Base-by-base conservation (phyloP, 2,797 vertebrate species). In the Ataeniobius toweri region DNA sequence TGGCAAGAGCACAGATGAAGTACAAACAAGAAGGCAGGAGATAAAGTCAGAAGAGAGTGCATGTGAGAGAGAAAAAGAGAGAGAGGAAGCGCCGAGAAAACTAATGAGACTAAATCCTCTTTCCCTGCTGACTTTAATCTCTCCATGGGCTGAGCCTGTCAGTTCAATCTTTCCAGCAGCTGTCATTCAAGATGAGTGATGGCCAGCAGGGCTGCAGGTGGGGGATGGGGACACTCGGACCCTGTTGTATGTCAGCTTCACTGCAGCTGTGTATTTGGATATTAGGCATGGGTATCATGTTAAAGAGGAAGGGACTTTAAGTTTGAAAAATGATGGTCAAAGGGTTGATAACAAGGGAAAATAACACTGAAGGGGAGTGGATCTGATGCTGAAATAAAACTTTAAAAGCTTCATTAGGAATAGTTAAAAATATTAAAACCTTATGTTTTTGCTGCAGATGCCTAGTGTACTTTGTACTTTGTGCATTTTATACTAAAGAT, bases 81-180 rank as follows among this genome's bases (percentile, higher is more conserved):
- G 78, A 58, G 83, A 55, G 82, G 51, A 77, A 74, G 79, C 63
- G 50, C 73, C 78, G 85, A 75, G 83, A 75, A 85, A 88, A 82
- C 84, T 63, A 77, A 82, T 80, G 76, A 82, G 85, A 72, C 81
- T 86, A 95, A 95, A 95, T 95, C 94, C 93, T 95, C 91, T 94
- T 94, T 94, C 75, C 85, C 81, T 7, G 80, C 86, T 87, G 91
- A 88, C 86, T 94, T 80, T 95, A 95, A 95, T 94, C 94, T 92
- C 85, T 91, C 82, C 75, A n/a, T 67, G 53, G 85, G 83, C 84
- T 89, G 89, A 87, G 90, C 87, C 85, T 44, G 82, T 71, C 80
- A 56, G 83, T 85, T 78, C 85, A 87, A 85, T 82, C 88, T 89
- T 86, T 84, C 81, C 82, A 84, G 85, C 86, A 84, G 86, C 89